These are phyloP conservation scores for Lacerta agilis DNA, from an alignment of 2,797 vertebrate species.

Conservation along the genomic window DNA sequence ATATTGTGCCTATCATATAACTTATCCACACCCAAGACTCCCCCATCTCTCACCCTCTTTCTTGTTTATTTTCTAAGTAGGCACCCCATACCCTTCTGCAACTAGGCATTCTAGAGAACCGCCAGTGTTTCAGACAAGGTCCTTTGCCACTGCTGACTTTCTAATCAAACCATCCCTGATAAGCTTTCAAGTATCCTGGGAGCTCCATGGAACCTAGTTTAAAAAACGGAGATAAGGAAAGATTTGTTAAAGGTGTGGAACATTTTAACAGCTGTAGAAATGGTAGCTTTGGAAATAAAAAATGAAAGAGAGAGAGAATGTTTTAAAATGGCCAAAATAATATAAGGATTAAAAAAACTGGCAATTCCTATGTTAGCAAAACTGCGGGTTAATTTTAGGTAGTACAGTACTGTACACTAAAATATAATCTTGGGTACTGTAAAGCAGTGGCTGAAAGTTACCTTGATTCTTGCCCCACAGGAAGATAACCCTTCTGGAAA, in stretches of 20 bases:
- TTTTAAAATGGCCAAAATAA: not conserved
- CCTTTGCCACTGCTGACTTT: not conserved
- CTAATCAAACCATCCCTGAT: not conserved
- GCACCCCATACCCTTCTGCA: not conserved
- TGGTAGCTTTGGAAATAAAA: not conserved
- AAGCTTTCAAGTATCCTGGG: not conserved
- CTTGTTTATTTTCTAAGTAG: not conserved
- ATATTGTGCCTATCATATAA: too few relatives aligned
- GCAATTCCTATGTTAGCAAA: not conserved
- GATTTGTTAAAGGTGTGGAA: not conserved
- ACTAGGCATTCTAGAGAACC: not conserved
- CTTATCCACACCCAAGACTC: too few relatives aligned
- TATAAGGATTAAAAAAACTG: not conserved
- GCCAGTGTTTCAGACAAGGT: not conserved
- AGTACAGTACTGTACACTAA: not conserved
- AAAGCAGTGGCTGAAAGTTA: not conserved
- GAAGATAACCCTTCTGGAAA: constrained; percentile 23
- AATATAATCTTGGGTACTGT: not conserved
- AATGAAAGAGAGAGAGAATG: not conserved
- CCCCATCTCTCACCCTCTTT: not conserved
- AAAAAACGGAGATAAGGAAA: not conserved
- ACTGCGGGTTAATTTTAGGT: not conserved
- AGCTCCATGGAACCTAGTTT: not conserved
- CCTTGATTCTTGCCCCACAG: too few relatives aligned
- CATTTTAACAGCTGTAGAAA: not conserved